Evolutionary conservation across 2,113 vertebrate genomes (phyloP).

Genomic region (Trichechus manatus): DNA sequence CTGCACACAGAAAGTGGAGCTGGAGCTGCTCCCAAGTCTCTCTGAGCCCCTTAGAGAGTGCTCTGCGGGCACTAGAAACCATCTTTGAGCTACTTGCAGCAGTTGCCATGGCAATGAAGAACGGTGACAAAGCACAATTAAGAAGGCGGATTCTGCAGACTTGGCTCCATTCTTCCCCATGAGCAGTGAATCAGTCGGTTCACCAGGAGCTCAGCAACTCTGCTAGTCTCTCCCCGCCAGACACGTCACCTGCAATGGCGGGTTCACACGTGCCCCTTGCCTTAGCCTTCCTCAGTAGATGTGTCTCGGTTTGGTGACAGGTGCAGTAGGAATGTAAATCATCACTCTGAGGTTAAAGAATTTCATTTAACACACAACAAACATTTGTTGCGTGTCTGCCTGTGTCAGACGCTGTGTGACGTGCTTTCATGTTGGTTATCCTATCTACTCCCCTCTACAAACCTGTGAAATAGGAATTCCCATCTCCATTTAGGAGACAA

Average conservation of each 20-base stretch:
- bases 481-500: neutral
- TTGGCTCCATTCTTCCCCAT: slow-evolving; percentile 35
- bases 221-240: neutral
- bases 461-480: neutral
- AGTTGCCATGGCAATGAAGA: slow-evolving; percentile 74
- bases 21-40: neutral
- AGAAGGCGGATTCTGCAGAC: slow-evolving; percentile 44
- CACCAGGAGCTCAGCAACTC: neutral
- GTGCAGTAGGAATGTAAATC: neutral
- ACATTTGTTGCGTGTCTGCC: neutral
- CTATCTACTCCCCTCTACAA: neutral
- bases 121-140: slow-evolving; percentile 38
- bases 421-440: neutral
- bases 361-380: neutral
- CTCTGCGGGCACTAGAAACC: slow-evolving; percentile 45
- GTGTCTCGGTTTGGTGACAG: neutral
- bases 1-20: neutral
- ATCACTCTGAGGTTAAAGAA: neutral
- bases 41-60: slow-evolving; percentile 56
- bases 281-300: neutral
- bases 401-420: neutral
- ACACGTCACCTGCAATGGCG: accelerated
- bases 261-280: neutral
- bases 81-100: slow-evolving; percentile 62
- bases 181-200: too few relatives aligned